Percentiles rank a stretch among this genome's conserved stretches.
phyloP scores from a whole-genome alignment of 2,113 vertebrate genomes.

The Tetrax tetrax region DNA sequence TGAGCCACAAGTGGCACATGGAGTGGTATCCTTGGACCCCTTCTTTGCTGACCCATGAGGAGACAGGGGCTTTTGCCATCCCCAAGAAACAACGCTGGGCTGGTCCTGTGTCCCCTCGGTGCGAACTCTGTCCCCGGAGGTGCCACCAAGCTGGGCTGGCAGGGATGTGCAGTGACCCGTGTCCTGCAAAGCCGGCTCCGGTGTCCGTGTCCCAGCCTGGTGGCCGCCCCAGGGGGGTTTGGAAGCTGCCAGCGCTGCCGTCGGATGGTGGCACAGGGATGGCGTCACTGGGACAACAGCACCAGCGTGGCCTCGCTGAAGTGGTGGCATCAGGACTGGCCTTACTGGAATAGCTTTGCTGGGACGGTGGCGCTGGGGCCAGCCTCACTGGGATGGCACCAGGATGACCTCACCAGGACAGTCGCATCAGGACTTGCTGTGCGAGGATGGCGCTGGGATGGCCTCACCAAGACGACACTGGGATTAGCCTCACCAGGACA shows the following conservation, averaged over 20 bases:
- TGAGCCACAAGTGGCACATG: not conserved
- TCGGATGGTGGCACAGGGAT: not conserved
- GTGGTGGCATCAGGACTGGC: not conserved
- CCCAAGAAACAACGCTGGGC: not conserved
- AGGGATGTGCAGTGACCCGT: not conserved
- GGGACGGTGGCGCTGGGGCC: not conserved
- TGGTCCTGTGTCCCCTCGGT: not conserved
- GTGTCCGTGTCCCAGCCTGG: not conserved
- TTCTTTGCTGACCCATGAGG: not conserved
- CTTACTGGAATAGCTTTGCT: not conserved
- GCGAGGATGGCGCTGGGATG: not conserved
- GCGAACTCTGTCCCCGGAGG: not conserved
- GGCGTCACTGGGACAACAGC: not conserved
- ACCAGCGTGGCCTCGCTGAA: not conserved
- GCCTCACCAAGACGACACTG: fast-evolving
- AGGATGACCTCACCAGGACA: not conserved
- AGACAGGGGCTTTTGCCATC: fast-evolving
- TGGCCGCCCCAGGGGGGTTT: not conserved
- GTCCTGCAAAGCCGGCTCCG: not conserved
- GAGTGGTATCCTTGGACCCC: not conserved
- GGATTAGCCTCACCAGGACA: not conserved
- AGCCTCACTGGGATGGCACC: not conserved
- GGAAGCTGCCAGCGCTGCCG: not conserved
- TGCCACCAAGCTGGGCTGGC: not conserved
- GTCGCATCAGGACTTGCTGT: not conserved